A percentile compares a stretch with the other conserved stretches of the same genome.
These are phyloP conservation scores for Phymatocera aterrima DNA, from an alignment of 2,888 invertebrate genomes.

Conservation along the genomic window DNA sequence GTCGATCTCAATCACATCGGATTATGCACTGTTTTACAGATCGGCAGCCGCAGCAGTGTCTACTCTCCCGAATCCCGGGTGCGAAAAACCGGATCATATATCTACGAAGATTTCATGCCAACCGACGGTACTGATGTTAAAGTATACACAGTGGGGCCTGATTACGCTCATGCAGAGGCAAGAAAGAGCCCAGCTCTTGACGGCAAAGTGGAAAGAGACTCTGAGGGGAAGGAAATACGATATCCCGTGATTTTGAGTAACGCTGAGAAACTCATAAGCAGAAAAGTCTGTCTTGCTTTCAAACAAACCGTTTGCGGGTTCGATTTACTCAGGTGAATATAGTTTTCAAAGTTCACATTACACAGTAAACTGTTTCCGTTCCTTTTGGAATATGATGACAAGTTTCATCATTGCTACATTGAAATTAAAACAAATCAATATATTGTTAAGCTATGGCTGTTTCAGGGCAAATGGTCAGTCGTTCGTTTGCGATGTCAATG, in stretches of 20 bases:
- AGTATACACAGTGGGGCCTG: constrained; percentile 99
- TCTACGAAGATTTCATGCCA: constrained; percentile 99
- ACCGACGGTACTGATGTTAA: constrained; percentile 91
- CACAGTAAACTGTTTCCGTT: constrained; percentile 16
- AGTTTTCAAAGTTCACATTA: no score
- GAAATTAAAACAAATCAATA: constrained; percentile 24
- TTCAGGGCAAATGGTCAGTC: constrained; percentile 97
- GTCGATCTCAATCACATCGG: not conserved
- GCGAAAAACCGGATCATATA: constrained; percentile 97
- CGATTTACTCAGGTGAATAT: constrained; percentile 89
- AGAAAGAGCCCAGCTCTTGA: constrained; percentile 98
- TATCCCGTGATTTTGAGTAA: constrained; percentile 99
- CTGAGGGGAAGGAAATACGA: constrained; percentile 98
- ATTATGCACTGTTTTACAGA: constrained; percentile 77
- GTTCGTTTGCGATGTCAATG: constrained; percentile 99
- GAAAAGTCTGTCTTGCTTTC: constrained; percentile 97
- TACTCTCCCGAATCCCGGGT: constrained; percentile 98
- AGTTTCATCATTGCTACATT: constrained; percentile 15
- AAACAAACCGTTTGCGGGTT: constrained; percentile 99
- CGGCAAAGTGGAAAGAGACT: constrained; percentile 98
- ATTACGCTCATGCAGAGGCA: constrained; percentile 99
- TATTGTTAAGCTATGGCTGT: constrained; percentile 52
- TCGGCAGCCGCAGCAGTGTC: constrained; percentile 98
- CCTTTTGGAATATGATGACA: constrained; percentile 46
- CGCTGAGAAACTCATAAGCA: constrained; percentile 97